Base-by-base conservation (phyloP, 2,113 vertebrate genomes). In the Scomber scombrus region DNA sequence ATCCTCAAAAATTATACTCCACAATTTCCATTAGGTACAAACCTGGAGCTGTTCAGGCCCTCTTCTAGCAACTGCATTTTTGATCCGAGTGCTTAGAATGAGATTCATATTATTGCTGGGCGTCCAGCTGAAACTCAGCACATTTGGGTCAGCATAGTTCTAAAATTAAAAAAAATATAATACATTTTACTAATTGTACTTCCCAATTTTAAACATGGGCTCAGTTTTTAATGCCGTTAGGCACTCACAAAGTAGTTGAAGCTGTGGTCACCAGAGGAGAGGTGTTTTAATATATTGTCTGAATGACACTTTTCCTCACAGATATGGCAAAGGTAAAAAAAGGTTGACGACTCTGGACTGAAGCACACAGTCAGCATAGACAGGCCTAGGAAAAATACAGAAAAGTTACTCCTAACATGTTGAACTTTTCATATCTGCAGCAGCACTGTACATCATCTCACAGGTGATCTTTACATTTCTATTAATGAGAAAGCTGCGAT, bases 321-420 rank as follows among this genome's bases (percentile, higher is more conserved):
- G 43, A 46, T n/a, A 14, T 93, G 93, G 74, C 93, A 93, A 46
- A 93, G 69, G 75, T 92, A 93, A 55, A 91, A 89, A 13, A 0
- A 4, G 0, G 0, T 1, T 0, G 0, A 0, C 3, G 2, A 0
- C 0, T 16, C 7, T 19, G 3, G 0, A 56, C 54, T 77, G n/a
- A 81, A 82, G 70, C 89, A 92, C 13, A 90, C 0, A 0, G 85
- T 90, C 60, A 92, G 18, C 26, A 82, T n/a, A 43, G 79, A 85
- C 75, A 92, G 21, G 9, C 90, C 92, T 93, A 75, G 14, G 73
- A 85, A 64, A 64, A 80, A 8, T 0, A 54, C 3, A 7, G 13
- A 13, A 21, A 43, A 9, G 14, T 43, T 62, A 63, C 2, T 31
- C 51, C 1, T 21, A 40, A 83, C 13, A 60, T 9, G 29, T 31